These are phyloP conservation scores for Metopolophium dirhodum DNA, from an alignment of 1,140 invertebrate species.

Conservation along the genomic window DNA sequence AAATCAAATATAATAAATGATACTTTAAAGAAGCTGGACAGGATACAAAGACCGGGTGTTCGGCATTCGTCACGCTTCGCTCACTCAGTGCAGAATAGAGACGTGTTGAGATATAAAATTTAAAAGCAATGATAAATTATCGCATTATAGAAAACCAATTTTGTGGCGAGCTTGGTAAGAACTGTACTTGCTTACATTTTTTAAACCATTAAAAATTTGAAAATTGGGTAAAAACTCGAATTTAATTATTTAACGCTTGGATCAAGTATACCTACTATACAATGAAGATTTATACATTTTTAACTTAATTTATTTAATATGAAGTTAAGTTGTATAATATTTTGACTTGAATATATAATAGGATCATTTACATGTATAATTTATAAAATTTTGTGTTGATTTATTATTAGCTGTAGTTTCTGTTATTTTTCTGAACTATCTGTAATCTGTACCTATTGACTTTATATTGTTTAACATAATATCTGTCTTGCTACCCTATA, in stretches of 20 bases:
- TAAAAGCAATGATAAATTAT: slow-evolving; percentile 18
- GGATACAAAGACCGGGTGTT: neutral
- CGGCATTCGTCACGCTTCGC: neutral
- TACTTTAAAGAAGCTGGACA: neutral
- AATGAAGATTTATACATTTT: too few species aligned
- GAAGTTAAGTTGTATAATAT: too few species aligned
- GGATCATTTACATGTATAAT: neutral
- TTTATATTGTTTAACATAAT: neutral
- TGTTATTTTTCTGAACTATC: too few species aligned
- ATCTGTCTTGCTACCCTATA: neutral
- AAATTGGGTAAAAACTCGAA: too few species aligned
- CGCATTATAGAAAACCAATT: neutral
- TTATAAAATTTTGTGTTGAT: neutral
- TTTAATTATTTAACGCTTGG: too few species aligned
- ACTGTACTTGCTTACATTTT: neutral
- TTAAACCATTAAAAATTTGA: too few species aligned
- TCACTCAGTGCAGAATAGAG: neutral
- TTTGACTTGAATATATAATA: too few species aligned
- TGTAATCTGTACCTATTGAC: too few species aligned
- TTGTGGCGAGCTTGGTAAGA: neutral
- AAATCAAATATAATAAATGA: slow-evolving; percentile 1
- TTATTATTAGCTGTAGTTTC: too few species aligned
- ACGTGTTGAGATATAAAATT: slow-evolving; percentile 11
- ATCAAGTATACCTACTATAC: too few species aligned
- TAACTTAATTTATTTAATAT: too few species aligned